Base-by-base conservation (phyloP, 2,888 invertebrate genomes). In the Diarsia mendica region DNA sequence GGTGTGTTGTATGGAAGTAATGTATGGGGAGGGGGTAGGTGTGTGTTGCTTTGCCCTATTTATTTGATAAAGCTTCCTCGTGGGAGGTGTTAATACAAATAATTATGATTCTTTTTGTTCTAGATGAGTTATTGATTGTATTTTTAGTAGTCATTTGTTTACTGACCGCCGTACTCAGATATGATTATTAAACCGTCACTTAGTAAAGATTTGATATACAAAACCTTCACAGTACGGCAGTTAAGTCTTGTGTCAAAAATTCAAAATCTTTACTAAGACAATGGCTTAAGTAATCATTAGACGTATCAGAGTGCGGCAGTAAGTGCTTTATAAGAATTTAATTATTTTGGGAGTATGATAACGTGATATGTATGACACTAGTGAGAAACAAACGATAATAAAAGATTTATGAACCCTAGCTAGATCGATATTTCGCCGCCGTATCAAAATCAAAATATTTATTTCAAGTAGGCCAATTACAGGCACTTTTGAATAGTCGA, bases 41-140 rank as follows among this genome's bases (percentile, higher is more conserved):
- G 18, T 33, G 18, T 51, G 28, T 76, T 23, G 63, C 58, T 66
- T 51, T 55, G 67, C 15, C 67, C 75, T 49, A 72, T 75, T 75
- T 75, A 61, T 44, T 72, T 61, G 39, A 77, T 23, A 65, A 28
- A 66, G 49, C 5, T 44, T 39, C 5, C 15, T 48, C 0, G 28
- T 51, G 23, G 20, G 64, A 64, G 11, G 18, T 65, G 55, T 58
- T 64, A 20, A 10, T 65, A 23, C 9, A 65, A 28, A 39, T 65
- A 33, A 33, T 33, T 33, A 18, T 51, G 3, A 39, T 33, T 49
- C 8, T 18, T 13, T 23, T 49, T 23, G 15, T 79, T 58, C 9
- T 33, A 64, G 49, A 33, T 4, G n/a, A n/a, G 3, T 15, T 48
- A 58, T 33, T 48, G 28, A 74, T 77, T 23, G 11, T 15, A 44